phyloP scores from a whole-genome alignment of 2,888 invertebrate species.

The Neoscelio sp. region DNA sequence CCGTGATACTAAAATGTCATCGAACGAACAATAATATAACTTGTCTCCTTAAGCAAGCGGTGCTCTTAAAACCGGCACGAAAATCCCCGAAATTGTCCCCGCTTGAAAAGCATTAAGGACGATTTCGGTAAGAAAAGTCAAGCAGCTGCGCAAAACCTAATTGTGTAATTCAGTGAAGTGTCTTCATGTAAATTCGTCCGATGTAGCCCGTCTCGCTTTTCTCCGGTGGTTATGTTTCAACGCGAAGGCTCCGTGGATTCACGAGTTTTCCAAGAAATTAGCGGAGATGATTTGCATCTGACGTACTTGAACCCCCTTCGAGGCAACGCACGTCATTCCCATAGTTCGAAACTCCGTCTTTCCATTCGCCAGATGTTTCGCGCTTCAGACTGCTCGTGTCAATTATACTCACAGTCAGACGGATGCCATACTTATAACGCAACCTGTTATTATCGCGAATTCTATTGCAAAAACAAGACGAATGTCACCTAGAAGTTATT shows the following conservation, averaged over 20 bases:
- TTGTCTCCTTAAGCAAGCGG: no score
- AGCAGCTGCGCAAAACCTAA: constrained; percentile 52
- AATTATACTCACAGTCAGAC: constrained; percentile 73
- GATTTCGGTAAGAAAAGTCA: constrained; percentile 44
- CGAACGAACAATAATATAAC: no score
- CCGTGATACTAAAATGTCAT: no score
- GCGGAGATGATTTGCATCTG: constrained; percentile 81
- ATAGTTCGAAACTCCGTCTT: constrained; percentile 77
- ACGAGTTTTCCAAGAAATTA: constrained; percentile 81
- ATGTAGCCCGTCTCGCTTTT: constrained; percentile 21
- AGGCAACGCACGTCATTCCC: constrained; percentile 79
- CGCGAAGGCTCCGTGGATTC: constrained; percentile 67
- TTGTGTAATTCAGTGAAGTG: constrained; percentile 64
- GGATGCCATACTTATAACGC: constrained; percentile 35
- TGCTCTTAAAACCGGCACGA: no score
- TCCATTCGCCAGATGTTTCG: constrained; percentile 77
- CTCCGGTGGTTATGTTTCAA: constrained; percentile 42
- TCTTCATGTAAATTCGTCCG: constrained; percentile 56
- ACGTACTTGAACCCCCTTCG: constrained; percentile 76
- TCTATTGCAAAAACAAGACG: background rate
- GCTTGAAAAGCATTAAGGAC: constrained; percentile 53
- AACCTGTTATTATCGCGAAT: constrained; percentile 41
- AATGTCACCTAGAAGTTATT: no score
- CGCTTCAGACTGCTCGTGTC: constrained; percentile 74
- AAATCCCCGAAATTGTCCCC: background rate